A percentile compares a stretch with the other conserved stretches of the same genome.
phyloP scores from a whole-genome alignment of 2,797 vertebrate species.

The Lycodopsis pacificus region DNA sequence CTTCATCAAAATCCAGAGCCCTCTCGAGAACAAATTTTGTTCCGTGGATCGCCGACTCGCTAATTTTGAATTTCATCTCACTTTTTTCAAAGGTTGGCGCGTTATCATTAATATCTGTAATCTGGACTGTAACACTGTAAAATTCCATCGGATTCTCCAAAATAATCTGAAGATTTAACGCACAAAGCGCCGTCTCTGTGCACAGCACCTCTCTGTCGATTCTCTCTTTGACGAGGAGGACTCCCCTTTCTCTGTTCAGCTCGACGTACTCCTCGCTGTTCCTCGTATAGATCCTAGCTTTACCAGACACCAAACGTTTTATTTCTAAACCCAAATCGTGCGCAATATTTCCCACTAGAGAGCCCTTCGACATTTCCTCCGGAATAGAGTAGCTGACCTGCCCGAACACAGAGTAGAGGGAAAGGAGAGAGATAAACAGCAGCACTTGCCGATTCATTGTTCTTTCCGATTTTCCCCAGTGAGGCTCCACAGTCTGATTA shows the following conservation, averaged over 20 bases:
- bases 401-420: conserved; percentile 68
- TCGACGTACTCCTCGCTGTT: conserved; percentile 78
- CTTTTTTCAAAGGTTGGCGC: conserved; percentile 60
- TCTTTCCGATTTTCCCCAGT: conserved; percentile 10
- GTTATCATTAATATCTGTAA: conserved; percentile 79
- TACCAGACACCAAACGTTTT: conserved; percentile 19
- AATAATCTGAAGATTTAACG: conserved; percentile 66
- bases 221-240: conserved; percentile 84
- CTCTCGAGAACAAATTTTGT: background rate
- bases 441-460: conserved; percentile 82
- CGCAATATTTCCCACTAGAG: conserved; percentile 61
- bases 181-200: conserved; percentile 67
- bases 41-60: background rate
- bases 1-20: background rate
- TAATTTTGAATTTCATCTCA: background rate
- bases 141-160: conserved; percentile 77
- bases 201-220: conserved; percentile 84
- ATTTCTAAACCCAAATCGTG: conserved; percentile 66
- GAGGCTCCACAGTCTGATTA: background rate
- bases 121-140: conserved; percentile 71
- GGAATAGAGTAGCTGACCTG: conserved; percentile 86
- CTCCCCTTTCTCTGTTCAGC: conserved; percentile 82
- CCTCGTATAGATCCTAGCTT: background rate
- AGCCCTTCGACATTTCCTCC: conserved; percentile 86
- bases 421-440: conserved; percentile 67